Evolutionary conservation across 2,113 vertebrate species (phyloP), one percentile per base, ranked within the genome.

Genomic region (Myxocyprinus asiaticus): DNA sequence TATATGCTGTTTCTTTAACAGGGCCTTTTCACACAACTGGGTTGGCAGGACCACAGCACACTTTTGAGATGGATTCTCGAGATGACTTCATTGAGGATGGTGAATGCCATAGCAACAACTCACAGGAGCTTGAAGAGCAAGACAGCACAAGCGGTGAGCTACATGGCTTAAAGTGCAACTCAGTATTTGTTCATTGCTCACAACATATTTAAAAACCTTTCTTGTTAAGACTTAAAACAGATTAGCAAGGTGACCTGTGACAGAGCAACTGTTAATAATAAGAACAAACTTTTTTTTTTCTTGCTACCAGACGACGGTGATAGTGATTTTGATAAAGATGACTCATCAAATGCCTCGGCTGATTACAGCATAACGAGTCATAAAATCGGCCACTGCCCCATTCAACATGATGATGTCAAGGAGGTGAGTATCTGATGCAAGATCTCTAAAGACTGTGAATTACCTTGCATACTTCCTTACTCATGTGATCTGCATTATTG

Each of bases 11-110:
- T 1, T 81, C 56, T 78, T 65, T 61, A 15, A 6, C 85, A 94
- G 92, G 93, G 92, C 90, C 91, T 71, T 94, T 94, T 88, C 92
- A 93, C 90, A 89, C 89, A 82, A 88, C 88, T 80, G 92, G 89
- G 86, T 89, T 93, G 70, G 75, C 91, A 64, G 89, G 91, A 85
- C 86, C 91, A 53, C 91, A 91, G 63, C 91, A 90, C 89, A 88
- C 88, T 73, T 92, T 92, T 82, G 92, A 92, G 88, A 94, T 92
- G 91, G 92, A 93, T 48, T 86, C 90, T 86, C 91, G 92, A 82
- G 92, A 92, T 45, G 91, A 93, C 78, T 94, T 91, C 89, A 88
- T 84, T 9, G 92, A 93, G 78, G 91, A 92, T 85, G 88, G 88
- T 43, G 92, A 91, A 85, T 90, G 91, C 88, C 92, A 91, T 89